Conservation (phyloP, 2,113 vertebrate genomes). For the Chiloscyllium plagiosum region DNA sequence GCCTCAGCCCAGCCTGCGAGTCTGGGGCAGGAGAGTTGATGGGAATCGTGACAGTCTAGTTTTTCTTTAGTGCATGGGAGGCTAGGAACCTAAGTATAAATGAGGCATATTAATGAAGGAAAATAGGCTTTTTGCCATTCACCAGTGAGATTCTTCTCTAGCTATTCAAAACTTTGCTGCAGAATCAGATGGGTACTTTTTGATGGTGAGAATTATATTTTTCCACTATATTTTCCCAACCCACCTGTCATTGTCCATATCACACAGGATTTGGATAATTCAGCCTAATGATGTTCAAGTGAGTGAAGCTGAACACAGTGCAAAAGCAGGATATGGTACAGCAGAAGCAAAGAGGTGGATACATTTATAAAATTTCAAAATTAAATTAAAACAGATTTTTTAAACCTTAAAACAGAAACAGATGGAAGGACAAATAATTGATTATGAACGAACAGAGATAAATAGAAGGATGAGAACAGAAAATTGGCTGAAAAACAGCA, state of each 20-base stretch:
- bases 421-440: slow-evolving; percentile 7
- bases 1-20: no score
- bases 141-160: no score
- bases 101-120: no score
- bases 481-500: not conserved
- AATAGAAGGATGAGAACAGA: not conserved
- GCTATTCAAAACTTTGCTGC: no score
- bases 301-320: not conserved
- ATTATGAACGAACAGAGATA: not conserved
- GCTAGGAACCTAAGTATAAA: no score
- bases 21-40: no score
- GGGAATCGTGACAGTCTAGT: no score
- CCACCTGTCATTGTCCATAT: not conserved
- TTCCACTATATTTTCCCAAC: no score
- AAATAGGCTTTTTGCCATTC: no score
- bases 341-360: not conserved
- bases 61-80: no score
- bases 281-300: not conserved
- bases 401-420: not conserved
- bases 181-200: no score
- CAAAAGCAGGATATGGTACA: not conserved
- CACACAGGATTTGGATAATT: not conserved
- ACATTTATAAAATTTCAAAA: not conserved
- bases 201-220: no score
- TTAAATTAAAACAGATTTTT: not conserved